phyloP scores from a whole-genome alignment of 2,113 vertebrate genomes.

The Calyptommatus sinebrachiatus region DNA sequence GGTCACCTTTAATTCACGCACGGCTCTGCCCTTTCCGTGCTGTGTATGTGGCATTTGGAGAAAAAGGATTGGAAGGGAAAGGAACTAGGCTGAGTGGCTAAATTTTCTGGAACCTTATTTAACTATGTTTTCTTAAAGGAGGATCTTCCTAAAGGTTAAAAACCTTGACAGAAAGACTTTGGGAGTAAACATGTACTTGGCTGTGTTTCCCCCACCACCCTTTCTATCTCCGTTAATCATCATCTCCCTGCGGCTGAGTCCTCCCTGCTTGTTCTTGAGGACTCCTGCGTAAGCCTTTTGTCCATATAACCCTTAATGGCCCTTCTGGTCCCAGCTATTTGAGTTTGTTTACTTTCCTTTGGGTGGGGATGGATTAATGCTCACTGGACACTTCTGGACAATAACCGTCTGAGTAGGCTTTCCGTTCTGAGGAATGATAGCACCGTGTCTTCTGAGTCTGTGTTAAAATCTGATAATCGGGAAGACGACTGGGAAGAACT shows the following conservation, averaged over 20 bases:
- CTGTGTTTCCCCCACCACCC: not conserved
- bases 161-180: conserved; percentile 1
- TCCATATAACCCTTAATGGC: not conserved
- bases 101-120: conserved; percentile 1
- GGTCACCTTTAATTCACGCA: conserved; percentile 81
- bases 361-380: not conserved
- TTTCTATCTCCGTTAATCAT: not conserved
- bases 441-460: not conserved
- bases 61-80: not conserved
- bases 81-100: conserved; percentile 11
- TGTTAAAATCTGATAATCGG: not conserved
- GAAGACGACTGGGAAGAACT: not conserved
- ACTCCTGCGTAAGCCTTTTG: fast-evolving
- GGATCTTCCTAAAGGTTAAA: conserved; percentile 21
- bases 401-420: not conserved
- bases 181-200: not conserved
- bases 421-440: not conserved
- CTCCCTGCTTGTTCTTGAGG: not conserved
- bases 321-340: not conserved
- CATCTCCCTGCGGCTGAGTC: fast-evolving
- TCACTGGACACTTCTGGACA: not conserved
- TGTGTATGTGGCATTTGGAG: conserved; percentile 55
- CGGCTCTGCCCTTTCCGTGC: conserved; percentile 75
- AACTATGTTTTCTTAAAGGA: not conserved
- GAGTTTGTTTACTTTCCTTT: conserved; percentile 8